Conservation (phyloP, 2,113 vertebrate species). For the Ancistrus triradiatus region DNA sequence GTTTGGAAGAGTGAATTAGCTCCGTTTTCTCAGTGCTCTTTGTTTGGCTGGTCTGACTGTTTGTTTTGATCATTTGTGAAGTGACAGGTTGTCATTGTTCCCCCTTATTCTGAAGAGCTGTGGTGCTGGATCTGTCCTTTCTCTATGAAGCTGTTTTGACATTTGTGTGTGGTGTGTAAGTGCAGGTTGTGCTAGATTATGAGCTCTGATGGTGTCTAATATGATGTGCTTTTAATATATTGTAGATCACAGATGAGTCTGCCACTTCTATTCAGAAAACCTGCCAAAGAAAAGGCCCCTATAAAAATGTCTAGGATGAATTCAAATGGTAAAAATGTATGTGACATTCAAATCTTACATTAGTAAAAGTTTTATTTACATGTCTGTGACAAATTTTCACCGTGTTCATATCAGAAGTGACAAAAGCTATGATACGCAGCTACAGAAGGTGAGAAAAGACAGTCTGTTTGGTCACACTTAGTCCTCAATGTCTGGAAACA, state of each 20-base stretch:
- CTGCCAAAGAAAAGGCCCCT: conserved; percentile 23
- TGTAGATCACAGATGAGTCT: conserved; percentile 12
- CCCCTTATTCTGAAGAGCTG: conserved; percentile 28
- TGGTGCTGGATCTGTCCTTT: conserved; percentile 43
- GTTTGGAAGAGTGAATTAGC: conserved; percentile 40
- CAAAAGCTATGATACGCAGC: conserved; percentile 4
- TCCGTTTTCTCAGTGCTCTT: conserved; percentile 40
- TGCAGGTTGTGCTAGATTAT: conserved; percentile 42
- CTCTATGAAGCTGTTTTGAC: conserved; percentile 43
- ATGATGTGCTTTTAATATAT: conserved; percentile 16
- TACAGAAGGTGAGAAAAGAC: conserved; percentile 31
- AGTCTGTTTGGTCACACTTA: conserved; percentile 7
- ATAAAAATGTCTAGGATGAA: too few species aligned
- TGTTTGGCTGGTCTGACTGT: conserved; percentile 44
- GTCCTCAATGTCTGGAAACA: conserved; percentile 25
- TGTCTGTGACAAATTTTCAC: too few species aligned
- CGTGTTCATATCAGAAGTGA: conserved; percentile 28
- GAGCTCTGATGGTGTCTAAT: conserved; percentile 27
- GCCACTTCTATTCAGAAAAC: conserved; percentile 16
- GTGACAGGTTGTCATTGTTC: conserved; percentile 39
- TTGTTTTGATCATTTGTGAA: conserved; percentile 44
- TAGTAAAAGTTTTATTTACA: too few species aligned
- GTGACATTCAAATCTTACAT: too few species aligned
- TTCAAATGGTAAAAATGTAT: too few species aligned
- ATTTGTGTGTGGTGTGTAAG: conserved; percentile 42